A percentile compares a stretch with the other conserved stretches of the same genome.
Conservation (phyloP, 2,797 vertebrate genomes). For the Pelochelys cantorii region DNA sequence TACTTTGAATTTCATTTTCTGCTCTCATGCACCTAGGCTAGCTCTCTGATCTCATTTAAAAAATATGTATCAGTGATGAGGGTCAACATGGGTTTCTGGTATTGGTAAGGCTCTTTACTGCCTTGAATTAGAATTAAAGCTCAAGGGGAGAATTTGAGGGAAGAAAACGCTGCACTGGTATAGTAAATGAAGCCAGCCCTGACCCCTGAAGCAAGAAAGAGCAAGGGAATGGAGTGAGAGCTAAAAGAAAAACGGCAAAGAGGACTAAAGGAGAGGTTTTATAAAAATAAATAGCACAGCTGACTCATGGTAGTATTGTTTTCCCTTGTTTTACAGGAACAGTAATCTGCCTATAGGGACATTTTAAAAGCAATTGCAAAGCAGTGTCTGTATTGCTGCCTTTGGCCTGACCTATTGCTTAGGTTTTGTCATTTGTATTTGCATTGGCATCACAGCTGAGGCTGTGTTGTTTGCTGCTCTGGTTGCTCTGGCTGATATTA, state of each 20-base stretch:
- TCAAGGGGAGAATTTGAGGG: neutral
- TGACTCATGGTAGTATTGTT: neutral
- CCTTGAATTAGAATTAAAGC: neutral
- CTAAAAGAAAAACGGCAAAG: neutral
- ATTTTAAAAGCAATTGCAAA: neutral
- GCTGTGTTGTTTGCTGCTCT: neutral
- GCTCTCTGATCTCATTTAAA: neutral
- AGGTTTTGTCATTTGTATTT: neutral
- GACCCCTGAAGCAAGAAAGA: neutral
- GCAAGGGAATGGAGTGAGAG: neutral
- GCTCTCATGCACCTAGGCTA: neutral
- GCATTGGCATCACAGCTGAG: accelerated
- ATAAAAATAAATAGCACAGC: neutral
- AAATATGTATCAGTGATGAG: neutral
- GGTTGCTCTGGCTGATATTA: neutral
- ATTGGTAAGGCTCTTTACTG: neutral
- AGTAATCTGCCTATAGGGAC: neutral
- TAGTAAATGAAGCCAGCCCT: neutral
- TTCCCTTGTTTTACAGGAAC: neutral
- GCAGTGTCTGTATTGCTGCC: neutral
- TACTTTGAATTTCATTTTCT: neutral
- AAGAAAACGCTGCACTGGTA: neutral
- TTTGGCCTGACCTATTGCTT: neutral
- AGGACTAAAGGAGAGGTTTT: neutral
- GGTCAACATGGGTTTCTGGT: neutral